These are phyloP conservation scores for Lepidochitona cinerea DNA, from an alignment of 2,888 invertebrate genomes.

Conservation along the genomic window DNA sequence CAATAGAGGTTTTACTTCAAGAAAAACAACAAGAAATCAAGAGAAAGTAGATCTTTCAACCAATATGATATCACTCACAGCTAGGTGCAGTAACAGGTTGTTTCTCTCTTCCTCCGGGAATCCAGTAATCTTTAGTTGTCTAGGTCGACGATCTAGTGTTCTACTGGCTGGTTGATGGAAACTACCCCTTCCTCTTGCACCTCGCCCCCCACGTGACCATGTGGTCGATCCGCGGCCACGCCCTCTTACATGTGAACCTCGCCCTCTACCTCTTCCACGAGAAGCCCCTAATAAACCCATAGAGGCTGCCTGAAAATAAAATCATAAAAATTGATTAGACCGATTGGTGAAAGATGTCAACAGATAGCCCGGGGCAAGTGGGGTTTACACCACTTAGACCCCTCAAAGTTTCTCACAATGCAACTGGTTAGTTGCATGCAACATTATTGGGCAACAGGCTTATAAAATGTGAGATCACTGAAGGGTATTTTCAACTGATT, in stretches of 20 bases:
- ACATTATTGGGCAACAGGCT: too few relatives aligned
- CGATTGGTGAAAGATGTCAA: too few relatives aligned
- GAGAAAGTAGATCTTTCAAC: background rate
- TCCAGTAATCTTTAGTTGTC: slow-evolving; percentile 88
- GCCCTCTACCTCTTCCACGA: slow-evolving; percentile 54
- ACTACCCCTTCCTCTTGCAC: slow-evolving; percentile 43
- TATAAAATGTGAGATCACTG: too few relatives aligned
- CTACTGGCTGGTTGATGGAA: slow-evolving; percentile 40
- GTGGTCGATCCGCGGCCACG: slow-evolving; percentile 42
- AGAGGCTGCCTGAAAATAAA: slow-evolving; percentile 63
- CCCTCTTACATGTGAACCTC: slow-evolving; percentile 2
- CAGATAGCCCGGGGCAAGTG: too few relatives aligned
- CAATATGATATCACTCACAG: slow-evolving; percentile 80
- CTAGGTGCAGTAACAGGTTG: slow-evolving; percentile 85
- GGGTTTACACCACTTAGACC: too few relatives aligned
- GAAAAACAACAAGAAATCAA: background rate
- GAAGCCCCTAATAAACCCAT: slow-evolving; percentile 62
- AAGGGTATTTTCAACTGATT: too few relatives aligned
- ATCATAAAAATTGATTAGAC: too few relatives aligned
- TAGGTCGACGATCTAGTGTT: slow-evolving; percentile 86
- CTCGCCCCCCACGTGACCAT: slow-evolving; percentile 37
- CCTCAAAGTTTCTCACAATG: too few relatives aligned
- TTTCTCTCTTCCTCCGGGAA: slow-evolving; percentile 88
- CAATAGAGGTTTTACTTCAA: too few relatives aligned
- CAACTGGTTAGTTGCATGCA: too few relatives aligned